phyloP scores from a whole-genome alignment of 2,888 invertebrate species.

The Eumerus sabulonum region DNA sequence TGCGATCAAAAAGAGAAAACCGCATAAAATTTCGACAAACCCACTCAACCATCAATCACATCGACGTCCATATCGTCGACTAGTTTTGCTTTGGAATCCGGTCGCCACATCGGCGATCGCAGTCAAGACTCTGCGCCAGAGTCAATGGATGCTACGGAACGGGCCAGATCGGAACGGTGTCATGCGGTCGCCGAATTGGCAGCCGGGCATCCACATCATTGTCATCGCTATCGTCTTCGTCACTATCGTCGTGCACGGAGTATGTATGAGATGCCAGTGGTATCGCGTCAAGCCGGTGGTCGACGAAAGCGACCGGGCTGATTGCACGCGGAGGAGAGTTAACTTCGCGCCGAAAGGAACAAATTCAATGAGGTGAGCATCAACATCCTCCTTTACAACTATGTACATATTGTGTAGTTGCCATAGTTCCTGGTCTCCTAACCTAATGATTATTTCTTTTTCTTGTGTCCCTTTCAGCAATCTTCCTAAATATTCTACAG shows the following conservation, averaged over 20 bases:
- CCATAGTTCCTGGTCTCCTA: not conserved
- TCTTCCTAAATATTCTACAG: constrained; percentile 56
- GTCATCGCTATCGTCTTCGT: constrained; percentile 68
- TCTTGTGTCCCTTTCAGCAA: constrained; percentile 48
- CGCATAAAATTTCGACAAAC: constrained; percentile 74
- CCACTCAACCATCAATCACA: constrained; percentile 55
- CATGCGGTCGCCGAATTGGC: constrained; percentile 68
- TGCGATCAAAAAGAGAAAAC: constrained; percentile 94
- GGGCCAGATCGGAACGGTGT: constrained; percentile 61
- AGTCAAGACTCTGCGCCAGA: constrained; percentile 57
- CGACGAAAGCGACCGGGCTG: constrained; percentile 64
- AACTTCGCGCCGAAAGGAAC: constrained; percentile 62
- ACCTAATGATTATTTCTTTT: too few species aligned
- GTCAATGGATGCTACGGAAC: constrained; percentile 63
- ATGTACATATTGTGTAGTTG: not conserved
- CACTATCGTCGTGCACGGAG: constrained; percentile 45
- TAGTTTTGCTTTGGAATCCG: constrained; percentile 66
- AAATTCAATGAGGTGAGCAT: constrained; percentile 64
- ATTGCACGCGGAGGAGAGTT: constrained; percentile 54
- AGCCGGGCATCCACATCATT: constrained; percentile 64
- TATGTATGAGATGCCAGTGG: constrained; percentile 34
- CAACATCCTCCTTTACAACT: not conserved
- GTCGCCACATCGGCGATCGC: constrained; percentile 68
- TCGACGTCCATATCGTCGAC: constrained; percentile 65
- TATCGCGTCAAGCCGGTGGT: constrained; percentile 26